Conservation (phyloP, 2,888 invertebrate genomes). For the Amiota mariae region DNA sequence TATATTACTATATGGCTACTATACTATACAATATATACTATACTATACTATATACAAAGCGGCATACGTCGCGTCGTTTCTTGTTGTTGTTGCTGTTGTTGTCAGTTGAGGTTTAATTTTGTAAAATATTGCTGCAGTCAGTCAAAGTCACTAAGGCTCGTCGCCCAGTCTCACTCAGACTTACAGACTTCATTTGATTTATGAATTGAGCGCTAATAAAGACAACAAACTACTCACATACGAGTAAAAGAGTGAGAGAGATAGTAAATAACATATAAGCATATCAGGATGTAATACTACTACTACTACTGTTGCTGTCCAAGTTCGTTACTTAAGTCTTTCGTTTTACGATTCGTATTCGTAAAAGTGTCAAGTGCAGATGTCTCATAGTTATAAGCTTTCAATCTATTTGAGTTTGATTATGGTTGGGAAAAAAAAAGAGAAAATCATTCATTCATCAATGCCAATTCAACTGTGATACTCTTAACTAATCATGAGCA, state of each 20-base stretch:
- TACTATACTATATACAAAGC: constrained; percentile 50
- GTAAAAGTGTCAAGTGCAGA: constrained; percentile 37
- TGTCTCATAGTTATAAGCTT: not conserved
- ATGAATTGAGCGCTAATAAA: constrained; percentile 59
- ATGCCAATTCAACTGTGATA: too few relatives aligned
- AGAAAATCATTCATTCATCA: too few relatives aligned
- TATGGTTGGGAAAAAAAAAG: too few relatives aligned
- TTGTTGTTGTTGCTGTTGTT: not conserved
- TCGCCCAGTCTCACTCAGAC: not conserved
- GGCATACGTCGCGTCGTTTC: constrained; percentile 54
- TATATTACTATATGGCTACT: constrained; percentile 3
- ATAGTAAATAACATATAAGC: too few relatives aligned
- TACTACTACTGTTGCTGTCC: not conserved
- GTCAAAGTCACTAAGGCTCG: constrained; percentile 37
- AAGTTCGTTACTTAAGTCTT: constrained; percentile 52
- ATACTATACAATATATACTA: not conserved
- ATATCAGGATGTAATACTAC: not conserved
- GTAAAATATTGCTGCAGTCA: constrained; percentile 30
- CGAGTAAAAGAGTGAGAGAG: not conserved
- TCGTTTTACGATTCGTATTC: constrained; percentile 40
- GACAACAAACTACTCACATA: constrained; percentile 63
- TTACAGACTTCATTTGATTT: constrained; percentile 55
- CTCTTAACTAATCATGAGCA: too few relatives aligned
- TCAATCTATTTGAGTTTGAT: too few relatives aligned
- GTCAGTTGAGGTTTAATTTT: constrained; percentile 12